phyloP scores from a whole-genome alignment of 2,113 vertebrate genomes.

The Nycticryphes semicollaris region DNA sequence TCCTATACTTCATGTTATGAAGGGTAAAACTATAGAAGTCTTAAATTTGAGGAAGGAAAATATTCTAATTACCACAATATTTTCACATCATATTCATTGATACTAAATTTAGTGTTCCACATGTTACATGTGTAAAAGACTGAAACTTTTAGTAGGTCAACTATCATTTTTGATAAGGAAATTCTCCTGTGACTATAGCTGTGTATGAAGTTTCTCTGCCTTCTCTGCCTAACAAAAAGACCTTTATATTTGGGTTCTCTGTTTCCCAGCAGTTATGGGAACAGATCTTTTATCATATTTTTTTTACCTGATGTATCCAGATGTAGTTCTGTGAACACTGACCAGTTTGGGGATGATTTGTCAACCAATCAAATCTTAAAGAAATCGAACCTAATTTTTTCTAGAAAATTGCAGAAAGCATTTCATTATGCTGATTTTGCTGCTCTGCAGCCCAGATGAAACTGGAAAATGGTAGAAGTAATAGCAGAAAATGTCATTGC shows the following conservation, averaged over 20 bases:
- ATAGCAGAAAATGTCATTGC: slow-evolving; percentile 14
- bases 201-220: not conserved
- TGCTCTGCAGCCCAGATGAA: not conserved
- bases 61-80: not conserved
- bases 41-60: not conserved
- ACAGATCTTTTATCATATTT: not conserved
- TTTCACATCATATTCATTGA: not conserved
- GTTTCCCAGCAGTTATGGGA: not conserved
- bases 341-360: not conserved
- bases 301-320: not conserved
- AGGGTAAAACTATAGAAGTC: not conserved
- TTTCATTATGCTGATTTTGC: not conserved
- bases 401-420: not conserved
- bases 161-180: not conserved
- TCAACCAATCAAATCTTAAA: not conserved
- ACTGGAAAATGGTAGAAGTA: not conserved
- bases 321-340: not conserved
- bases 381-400: not conserved
- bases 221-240: not conserved
- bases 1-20: not conserved
- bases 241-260: not conserved
- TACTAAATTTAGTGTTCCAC: not conserved
- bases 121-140: not conserved
- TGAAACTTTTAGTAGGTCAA: not conserved
- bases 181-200: not conserved